Evolutionary conservation across 2,113 vertebrate species (phyloP).

Genomic region (Pachypanchax playfairii): DNA sequence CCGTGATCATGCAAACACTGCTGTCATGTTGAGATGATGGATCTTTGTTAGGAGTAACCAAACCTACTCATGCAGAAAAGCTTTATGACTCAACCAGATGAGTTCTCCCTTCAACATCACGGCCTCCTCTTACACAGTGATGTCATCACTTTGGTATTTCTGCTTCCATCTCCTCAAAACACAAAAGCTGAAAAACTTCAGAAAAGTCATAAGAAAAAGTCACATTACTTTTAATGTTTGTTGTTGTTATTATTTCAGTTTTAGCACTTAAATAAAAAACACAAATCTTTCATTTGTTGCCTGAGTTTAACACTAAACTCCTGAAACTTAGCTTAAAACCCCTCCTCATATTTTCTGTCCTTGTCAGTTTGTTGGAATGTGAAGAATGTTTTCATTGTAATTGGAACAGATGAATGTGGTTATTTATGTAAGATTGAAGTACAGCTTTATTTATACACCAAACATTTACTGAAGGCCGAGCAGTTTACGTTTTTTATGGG

Average conservation of each 20-base stretch:
- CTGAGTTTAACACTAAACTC: not conserved
- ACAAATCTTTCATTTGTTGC: constrained; percentile 1
- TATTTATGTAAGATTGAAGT: constrained; percentile 26
- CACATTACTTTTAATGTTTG: not conserved
- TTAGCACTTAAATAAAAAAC: constrained; percentile 5
- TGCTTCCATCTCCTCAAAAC: constrained; percentile 19
- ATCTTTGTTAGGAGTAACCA: constrained; percentile 43
- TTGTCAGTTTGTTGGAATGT: constrained; percentile 63
- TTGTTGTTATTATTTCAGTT: constrained; percentile 1
- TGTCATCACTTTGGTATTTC: constrained; percentile 65
- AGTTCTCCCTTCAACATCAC: constrained; percentile 21
- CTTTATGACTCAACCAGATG: constrained; percentile 47
- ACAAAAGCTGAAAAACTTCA: constrained; percentile 17
- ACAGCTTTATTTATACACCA: constrained; percentile 19
- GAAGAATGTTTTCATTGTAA: constrained; percentile 69
- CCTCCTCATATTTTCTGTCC: constrained; percentile 41
- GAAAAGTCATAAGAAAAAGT: not conserved
- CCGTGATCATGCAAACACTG: constrained; percentile 14
- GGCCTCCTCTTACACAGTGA: constrained; percentile 37
- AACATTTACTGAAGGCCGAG: constrained; percentile 33
- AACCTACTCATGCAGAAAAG: constrained; percentile 31
- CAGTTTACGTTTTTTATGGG: constrained; percentile 21
- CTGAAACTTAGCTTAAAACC: constrained; percentile 39
- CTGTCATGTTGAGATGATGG: constrained; percentile 22
- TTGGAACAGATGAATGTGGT: constrained; percentile 4